These are phyloP conservation scores for Nymphalis io DNA, from an alignment of 1,140 invertebrate genomes.

Conservation along the genomic window DNA sequence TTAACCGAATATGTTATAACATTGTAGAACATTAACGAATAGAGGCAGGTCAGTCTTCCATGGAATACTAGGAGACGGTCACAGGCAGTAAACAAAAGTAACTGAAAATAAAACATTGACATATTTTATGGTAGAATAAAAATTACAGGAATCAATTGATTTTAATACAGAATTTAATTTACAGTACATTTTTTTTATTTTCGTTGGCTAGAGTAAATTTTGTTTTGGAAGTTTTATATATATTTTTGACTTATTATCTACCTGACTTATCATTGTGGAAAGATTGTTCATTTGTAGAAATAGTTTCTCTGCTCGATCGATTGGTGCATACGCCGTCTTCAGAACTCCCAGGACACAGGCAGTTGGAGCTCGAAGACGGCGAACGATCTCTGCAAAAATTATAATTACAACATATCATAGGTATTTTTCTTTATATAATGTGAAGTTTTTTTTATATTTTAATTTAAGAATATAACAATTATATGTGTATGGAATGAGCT, in stretches of 20 bases:
- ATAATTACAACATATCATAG: no score
- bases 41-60: slow-evolving; percentile 85
- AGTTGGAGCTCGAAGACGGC: slow-evolving; percentile 72
- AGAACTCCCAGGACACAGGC: slow-evolving; percentile 66
- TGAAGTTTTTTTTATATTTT: no score
- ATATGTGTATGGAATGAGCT: no score
- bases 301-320: slow-evolving; percentile 83
- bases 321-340: slow-evolving; percentile 79
- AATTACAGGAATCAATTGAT: no score
- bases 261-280: slow-evolving; percentile 84
- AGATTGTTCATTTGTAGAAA: slow-evolving; percentile 85
- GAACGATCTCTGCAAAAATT: slow-evolving; percentile 71
- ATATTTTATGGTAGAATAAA: background rate
- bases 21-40: slow-evolving; percentile 91
- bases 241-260: slow-evolving; percentile 53
- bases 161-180: background rate
- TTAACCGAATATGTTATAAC: slow-evolving; percentile 88
- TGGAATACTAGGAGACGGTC: slow-evolving; percentile 83
- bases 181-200: background rate
- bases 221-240: no score
- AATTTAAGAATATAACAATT: no score
- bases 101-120: slow-evolving; percentile 75
- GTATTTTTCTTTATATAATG: no score
- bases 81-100: slow-evolving; percentile 87
- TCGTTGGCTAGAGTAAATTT: no score